Percentiles rank a stretch among this genome's conserved stretches.
Evolutionary conservation across 2,113 vertebrate species (phyloP).

Genomic region (Lepus americanus): DNA sequence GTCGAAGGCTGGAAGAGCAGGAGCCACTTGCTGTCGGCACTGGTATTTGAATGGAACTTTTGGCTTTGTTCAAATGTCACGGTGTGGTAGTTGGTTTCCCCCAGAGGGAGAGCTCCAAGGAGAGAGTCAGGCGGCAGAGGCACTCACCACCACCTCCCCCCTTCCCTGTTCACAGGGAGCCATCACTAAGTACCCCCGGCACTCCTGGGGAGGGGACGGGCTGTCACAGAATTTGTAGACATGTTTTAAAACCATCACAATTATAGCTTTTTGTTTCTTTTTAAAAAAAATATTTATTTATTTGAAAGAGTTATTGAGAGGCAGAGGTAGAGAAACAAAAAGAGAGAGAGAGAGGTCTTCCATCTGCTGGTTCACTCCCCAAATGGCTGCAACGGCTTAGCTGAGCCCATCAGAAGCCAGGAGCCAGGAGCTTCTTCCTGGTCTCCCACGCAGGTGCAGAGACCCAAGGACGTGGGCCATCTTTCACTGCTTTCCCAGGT

Average conservation of each 20-base stretch:
- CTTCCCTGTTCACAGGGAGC: neutral
- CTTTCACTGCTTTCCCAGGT: no score
- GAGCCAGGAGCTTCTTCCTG: no score
- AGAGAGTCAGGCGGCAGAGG: neutral
- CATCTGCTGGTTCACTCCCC: no score
- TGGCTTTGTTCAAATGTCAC: neutral
- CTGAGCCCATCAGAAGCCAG: no score
- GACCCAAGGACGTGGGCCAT: no score
- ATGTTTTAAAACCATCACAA: neutral
- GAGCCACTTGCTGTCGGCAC: neutral
- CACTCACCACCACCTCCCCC: neutral
- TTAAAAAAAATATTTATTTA: neutral
- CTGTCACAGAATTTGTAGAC: neutral
- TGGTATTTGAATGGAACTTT: neutral
- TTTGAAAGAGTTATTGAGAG: no score
- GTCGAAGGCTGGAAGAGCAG: neutral
- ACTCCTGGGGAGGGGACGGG: neutral
- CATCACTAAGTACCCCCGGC: neutral
- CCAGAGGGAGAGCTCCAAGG: neutral
- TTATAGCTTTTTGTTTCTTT: neutral
- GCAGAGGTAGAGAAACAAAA: no score
- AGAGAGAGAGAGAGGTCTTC: no score
- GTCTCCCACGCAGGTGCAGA: no score
- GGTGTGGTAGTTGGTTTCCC: neutral
- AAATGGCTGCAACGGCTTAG: no score